phyloP scores from a whole-genome alignment of 2,888 invertebrate species.

The Metallyticus violacea region DNA sequence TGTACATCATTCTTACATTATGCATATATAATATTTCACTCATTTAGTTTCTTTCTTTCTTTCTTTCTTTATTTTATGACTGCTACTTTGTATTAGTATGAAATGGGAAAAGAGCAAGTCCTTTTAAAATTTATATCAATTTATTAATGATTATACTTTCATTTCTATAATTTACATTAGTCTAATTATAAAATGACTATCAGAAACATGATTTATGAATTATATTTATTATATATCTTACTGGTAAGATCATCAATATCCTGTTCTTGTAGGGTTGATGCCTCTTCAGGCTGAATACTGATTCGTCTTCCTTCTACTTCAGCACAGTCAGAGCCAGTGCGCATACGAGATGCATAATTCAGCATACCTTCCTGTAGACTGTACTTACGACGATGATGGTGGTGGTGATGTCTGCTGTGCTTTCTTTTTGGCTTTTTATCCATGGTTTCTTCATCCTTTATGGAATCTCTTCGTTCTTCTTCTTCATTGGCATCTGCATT shows the following conservation, averaged over 20 bases:
- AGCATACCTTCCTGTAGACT: constrained; percentile 67
- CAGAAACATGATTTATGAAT: too few species aligned
- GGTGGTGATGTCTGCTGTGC: constrained; percentile 53
- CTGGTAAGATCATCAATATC: constrained; percentile 78
- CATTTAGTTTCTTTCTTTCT: too few species aligned
- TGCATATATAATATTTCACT: too few species aligned
- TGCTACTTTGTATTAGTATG: too few species aligned
- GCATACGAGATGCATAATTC: constrained; percentile 40
- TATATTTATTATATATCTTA: constrained; percentile 8
- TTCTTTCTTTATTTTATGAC: too few species aligned
- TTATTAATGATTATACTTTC: too few species aligned
- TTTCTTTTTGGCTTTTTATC: constrained; percentile 34
- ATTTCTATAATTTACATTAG: too few species aligned
- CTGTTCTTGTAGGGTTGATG: constrained; percentile 66
- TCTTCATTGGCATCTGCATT: constrained; percentile 19
- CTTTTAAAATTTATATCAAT: too few species aligned
- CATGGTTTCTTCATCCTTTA: background rate
- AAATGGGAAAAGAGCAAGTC: too few species aligned
- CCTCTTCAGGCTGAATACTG: constrained; percentile 73
- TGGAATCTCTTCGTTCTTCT: constrained; percentile 3
- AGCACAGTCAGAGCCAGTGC: constrained; percentile 49
- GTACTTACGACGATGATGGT: constrained; percentile 67
- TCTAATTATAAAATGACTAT: too few species aligned
- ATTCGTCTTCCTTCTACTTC: constrained; percentile 51
- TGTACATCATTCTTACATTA: too few species aligned